phyloP scores from a whole-genome alignment of 2,888 invertebrate genomes.

The Escarpia spicata region DNA sequence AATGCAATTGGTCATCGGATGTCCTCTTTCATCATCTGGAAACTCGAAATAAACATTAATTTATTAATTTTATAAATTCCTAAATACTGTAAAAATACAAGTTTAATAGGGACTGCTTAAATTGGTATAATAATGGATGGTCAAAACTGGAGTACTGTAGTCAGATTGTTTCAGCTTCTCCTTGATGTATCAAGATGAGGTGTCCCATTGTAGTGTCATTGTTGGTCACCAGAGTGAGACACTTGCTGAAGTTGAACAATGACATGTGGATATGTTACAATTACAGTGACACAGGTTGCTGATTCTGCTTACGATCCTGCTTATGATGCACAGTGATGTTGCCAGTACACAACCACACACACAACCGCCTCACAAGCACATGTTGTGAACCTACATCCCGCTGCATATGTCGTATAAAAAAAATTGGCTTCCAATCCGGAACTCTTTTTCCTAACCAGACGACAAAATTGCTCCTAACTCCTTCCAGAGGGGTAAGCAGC shows the following conservation, averaged over 20 bases:
- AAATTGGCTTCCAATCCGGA: not conserved
- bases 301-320: no score
- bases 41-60: not conserved
- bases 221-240: conserved; percentile 3
- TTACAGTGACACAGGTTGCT: not conserved
- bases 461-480: not conserved
- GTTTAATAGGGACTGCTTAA: not conserved
- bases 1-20: not conserved
- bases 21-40: not conserved
- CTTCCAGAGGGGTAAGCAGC: not conserved
- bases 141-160: no score
- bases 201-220: not conserved
- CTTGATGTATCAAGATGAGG: not conserved
- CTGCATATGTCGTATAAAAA: not conserved
- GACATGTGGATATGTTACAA: not conserved
- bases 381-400: not conserved
- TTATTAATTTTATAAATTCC: not conserved
- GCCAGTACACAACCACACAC: not conserved
- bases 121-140: no score
- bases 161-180: no score
- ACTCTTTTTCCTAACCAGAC: not conserved
- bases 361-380: not conserved
- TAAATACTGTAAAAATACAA: not conserved
- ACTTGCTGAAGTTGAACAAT: not conserved
- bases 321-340: not conserved